Percentiles rank a stretch among this genome's conserved stretches.
Conservation (phyloP, 2,113 vertebrate genomes). For the Lynx canadensis region DNA sequence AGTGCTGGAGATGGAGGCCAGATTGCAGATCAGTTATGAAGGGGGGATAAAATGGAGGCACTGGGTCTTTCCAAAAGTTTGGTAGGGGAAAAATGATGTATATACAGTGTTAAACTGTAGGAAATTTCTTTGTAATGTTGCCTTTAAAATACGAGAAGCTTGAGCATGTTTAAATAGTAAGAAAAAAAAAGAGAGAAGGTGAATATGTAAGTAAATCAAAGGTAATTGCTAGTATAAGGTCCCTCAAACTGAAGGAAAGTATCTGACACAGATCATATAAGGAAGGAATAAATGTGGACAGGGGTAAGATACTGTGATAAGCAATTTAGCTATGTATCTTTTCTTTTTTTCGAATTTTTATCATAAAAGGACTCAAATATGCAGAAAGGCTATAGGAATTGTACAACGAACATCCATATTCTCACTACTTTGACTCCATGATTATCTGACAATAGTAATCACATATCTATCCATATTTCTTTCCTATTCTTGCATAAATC, state of each 20-base stretch:
- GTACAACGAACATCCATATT: background rate
- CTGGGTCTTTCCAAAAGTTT: background rate
- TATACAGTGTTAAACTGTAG: background rate
- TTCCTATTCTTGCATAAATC: background rate
- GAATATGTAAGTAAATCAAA: background rate
- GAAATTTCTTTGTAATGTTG: background rate
- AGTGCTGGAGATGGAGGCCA: background rate
- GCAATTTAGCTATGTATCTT: background rate
- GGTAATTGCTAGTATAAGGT: background rate
- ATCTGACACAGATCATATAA: background rate
- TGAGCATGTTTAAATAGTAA: background rate
- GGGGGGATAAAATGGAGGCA: background rate
- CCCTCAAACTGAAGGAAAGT: background rate
- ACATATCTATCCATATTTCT: background rate
- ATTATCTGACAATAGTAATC: background rate
- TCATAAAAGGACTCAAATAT: background rate
- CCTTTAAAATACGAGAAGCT: background rate
- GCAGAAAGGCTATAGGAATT: background rate
- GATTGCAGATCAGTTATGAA: background rate
- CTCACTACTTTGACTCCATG: background rate
- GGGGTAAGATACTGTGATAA: background rate
- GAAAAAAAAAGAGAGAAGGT: background rate
- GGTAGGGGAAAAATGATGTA: background rate
- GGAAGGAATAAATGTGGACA: background rate
- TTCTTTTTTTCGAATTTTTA: background rate